Evolutionary conservation across 2,888 invertebrate species (phyloP), one percentile per base, ranked within the genome.

Genomic region (Tolmerus cingulatus): DNA sequence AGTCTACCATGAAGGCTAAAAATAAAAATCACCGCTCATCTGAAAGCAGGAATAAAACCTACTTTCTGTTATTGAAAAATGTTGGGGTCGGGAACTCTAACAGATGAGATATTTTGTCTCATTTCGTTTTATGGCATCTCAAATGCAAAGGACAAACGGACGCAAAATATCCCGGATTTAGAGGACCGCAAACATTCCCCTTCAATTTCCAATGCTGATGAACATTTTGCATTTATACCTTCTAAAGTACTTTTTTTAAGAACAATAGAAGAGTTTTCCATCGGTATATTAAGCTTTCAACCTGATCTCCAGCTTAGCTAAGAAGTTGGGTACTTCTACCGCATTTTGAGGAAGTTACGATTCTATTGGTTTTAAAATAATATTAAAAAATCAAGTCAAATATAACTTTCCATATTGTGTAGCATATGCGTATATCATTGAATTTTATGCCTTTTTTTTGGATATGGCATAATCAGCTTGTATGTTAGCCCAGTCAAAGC

Each of bases 261-360:
- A 12, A 46, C 43, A 46, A 46, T 46, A 46, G 16, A 14, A 5
- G 43, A 14, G 14, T 16, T 46, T 46, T 46, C 12, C 43, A 46
- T 37, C 19, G 5, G 27, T 27, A 5, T 40, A 40, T 37, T 76
- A 76, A 76, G 76, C 76, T 76, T 76, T 76, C 76, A 76, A 76
- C 37, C 76, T 76, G 76, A 76, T 76, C 76, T 76, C 76, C 16
- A 76, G 76, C 76, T 76, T 12, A 37, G 76, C 40, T 76, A 76
- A 66, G 23, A 66, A 76, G 34, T 76, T 76, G 37, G 9, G n/a
- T 16, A 74, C 74, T 74, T 74, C 34, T 74, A 74, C 74, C 27
- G n/a, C n/a, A n/a, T n/a, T 55, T 19, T 19, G n/a, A 19, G 55
- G 55, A 55, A 55, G 55, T 19, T 55, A 55, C 40, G 40, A 40